These are phyloP conservation scores for Chydorus sphaericus DNA, from an alignment of 2,888 invertebrate species.

Conservation along the genomic window DNA sequence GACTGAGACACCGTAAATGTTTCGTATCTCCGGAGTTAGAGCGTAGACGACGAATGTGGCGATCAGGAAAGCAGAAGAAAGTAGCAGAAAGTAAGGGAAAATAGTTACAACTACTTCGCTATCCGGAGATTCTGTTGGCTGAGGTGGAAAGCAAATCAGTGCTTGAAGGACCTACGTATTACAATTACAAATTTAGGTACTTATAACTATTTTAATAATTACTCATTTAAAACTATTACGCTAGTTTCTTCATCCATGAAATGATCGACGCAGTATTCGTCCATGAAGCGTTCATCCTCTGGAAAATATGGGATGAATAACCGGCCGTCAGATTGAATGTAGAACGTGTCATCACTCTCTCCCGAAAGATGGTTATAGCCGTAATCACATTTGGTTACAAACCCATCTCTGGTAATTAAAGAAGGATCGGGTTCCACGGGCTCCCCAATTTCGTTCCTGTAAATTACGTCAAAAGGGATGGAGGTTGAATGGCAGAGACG, in stretches of 20 bases:
- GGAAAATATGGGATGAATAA: neutral
- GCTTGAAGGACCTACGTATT: neutral
- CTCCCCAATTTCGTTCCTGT: neutral
- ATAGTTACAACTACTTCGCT: neutral
- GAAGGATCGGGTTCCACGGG: neutral
- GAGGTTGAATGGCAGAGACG: neutral
- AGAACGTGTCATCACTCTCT: neutral
- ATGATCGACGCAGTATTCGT: neutral
- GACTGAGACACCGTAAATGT: conserved; percentile 49
- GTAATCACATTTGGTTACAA: neutral
- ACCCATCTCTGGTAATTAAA: neutral
- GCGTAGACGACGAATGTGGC: conserved; percentile 50
- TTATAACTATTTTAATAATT: neutral
- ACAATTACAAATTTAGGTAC: neutral
- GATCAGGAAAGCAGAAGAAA: conserved; percentile 49
- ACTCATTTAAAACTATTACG: neutral
- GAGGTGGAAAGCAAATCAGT: conserved; percentile 1
- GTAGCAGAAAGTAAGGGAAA: conserved; percentile 25
- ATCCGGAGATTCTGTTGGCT: neutral
- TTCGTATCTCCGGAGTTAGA: conserved; percentile 46
- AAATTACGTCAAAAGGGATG: neutral
- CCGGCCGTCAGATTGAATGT: neutral
- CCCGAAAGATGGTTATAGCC: neutral
- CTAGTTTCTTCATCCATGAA: neutral
- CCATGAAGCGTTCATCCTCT: no score